These are phyloP conservation scores for Hemitrygon akajei DNA, from an alignment of 2,797 vertebrate species.

Conservation along the genomic window DNA sequence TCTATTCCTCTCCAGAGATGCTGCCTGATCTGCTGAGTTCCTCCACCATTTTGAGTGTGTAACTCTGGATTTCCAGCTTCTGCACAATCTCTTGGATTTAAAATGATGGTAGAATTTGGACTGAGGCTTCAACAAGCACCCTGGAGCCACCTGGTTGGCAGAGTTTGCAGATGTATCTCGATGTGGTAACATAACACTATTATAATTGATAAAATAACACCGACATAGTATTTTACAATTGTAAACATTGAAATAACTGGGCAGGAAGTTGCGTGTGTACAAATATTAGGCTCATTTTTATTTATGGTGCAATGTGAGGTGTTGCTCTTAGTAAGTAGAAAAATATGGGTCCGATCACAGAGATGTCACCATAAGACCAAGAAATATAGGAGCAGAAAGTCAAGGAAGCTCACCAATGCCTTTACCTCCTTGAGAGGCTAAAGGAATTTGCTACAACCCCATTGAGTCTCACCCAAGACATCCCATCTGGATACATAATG, in stretches of 20 bases:
- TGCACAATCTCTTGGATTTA: too few relatives aligned
- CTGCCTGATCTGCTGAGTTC: too few relatives aligned
- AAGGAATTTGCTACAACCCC: too few relatives aligned
- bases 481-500: too few relatives aligned
- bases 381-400: too few relatives aligned
- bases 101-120: neutral
- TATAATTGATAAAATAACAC: neutral
- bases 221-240: neutral
- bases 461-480: too few relatives aligned
- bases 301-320: neutral
- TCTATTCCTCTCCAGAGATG: too few relatives aligned
- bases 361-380: too few relatives aligned
- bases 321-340: neutral
- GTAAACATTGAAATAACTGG: neutral
- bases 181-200: neutral
- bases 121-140: neutral
- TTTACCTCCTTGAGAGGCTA: too few relatives aligned
- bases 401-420: too few relatives aligned
- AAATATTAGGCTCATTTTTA: neutral
- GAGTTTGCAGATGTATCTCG: neutral
- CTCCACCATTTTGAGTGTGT: too few relatives aligned
- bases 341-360: neutral
- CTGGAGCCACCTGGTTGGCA: neutral
- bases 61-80: too few relatives aligned
- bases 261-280: neutral